Conservation (phyloP, 2,888 invertebrate species). For the Vanessa cardui region DNA sequence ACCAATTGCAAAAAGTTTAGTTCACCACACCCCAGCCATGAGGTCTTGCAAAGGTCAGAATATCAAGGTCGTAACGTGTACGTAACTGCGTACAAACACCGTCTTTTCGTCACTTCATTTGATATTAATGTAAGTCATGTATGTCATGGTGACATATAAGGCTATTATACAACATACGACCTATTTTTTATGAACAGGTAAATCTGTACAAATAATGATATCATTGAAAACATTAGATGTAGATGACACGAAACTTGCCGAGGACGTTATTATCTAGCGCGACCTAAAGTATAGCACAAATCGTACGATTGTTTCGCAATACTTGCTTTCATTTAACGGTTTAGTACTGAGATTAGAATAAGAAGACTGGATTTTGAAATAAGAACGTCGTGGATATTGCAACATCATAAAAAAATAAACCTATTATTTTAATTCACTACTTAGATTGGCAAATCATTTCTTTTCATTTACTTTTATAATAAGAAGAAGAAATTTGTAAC, state of each 20-base stretch:
- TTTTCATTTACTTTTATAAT: no score
- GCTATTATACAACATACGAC: slow-evolving; percentile 30
- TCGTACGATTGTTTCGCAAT: no score
- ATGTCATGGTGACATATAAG: slow-evolving; percentile 49
- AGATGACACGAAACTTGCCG: neutral
- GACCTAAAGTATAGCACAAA: neutral
- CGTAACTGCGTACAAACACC: slow-evolving; percentile 32
- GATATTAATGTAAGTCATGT: slow-evolving; percentile 49
- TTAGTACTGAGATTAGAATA: no score
- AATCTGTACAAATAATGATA: neutral
- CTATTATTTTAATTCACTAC: no score
- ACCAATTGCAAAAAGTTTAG: neutral
- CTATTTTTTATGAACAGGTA: neutral
- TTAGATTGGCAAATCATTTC: no score
- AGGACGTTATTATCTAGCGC: neutral
- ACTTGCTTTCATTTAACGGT: no score
- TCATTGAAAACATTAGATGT: neutral
- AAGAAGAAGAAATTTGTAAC: no score
- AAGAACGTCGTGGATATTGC: no score
- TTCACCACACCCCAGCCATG: slow-evolving; percentile 12
- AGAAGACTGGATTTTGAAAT: no score
- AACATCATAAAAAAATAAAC: no score
- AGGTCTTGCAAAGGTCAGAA: slow-evolving; percentile 35
- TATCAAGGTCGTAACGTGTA: slow-evolving; percentile 30
- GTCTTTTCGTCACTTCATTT: slow-evolving; percentile 37